phyloP scores from a whole-genome alignment of 92 coral and sea anemone genomes.

The Epizoanthus stellaris region DNA sequence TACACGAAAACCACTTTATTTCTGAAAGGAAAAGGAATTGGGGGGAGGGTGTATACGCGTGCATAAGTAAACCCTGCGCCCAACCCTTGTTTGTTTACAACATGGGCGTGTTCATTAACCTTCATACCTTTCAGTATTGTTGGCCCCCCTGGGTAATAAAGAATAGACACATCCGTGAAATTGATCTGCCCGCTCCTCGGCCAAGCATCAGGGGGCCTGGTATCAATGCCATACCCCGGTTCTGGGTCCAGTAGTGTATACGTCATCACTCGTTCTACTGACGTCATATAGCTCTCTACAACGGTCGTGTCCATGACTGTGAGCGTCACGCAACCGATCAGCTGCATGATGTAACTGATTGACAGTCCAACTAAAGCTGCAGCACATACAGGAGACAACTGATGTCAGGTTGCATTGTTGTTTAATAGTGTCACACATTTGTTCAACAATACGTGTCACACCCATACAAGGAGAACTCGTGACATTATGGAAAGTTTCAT shows the following conservation, averaged over 20 bases:
- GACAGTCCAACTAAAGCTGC: slow-evolving; percentile 36
- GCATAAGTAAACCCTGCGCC: neutral
- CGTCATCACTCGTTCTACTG: slow-evolving; percentile 38
- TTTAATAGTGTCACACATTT: no score
- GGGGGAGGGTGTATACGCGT: neutral
- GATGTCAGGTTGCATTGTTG: neutral
- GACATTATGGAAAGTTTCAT: no score
- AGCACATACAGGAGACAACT: neutral
- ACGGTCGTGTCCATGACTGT: slow-evolving; percentile 32
- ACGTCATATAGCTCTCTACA: slow-evolving; percentile 36
- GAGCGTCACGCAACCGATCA: slow-evolving; percentile 30
- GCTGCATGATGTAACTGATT: slow-evolving; percentile 36
- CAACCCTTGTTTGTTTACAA: neutral
- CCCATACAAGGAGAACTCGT: no score
- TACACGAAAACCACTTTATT: no score
- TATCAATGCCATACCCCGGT: slow-evolving; percentile 3
- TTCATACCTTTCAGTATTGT: slow-evolving; percentile 19
- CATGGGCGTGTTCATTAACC: neutral
- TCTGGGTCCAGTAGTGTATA: slow-evolving; percentile 27
- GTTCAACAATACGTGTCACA: no score
- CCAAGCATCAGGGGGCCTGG: neutral
- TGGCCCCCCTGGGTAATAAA: slow-evolving; percentile 24
- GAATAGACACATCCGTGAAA: neutral
- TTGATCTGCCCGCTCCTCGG: slow-evolving; percentile 12
- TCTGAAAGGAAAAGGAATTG: no score